Evolutionary conservation across 2,888 invertebrate species (phyloP), one percentile per base, ranked within the genome.

Genomic region (Lithodes maja): DNA sequence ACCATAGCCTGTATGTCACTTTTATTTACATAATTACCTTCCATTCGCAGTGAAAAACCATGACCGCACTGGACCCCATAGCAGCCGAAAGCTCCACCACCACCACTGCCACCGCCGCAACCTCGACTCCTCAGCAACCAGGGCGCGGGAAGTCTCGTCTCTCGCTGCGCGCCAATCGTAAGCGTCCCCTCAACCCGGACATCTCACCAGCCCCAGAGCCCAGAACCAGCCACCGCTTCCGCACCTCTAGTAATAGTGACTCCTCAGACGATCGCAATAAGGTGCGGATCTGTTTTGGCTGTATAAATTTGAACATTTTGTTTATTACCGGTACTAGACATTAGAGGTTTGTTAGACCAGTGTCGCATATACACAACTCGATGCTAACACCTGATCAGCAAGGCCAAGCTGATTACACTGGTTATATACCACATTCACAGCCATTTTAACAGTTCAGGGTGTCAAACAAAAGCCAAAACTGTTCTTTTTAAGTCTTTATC

Each of bases 181-280:
- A 91, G 61, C 85, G 90, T 33, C 50, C 83, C 3, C 83, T 90
- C 17, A 71, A 71, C 17, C 71, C 71, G n/a, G 91, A 91, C 69
- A 91, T 91, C n/a, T 91, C 91, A 5, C 91, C 91, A n/a, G 91
- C 91, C 2, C 91, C 91, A 3, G 91, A 90, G 54, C 91, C 90
- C n/a, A 71, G 91, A 17, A 90, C 88, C 61, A 91, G 91, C 68
- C 91, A 91, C 77, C 87, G 91, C 33, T 90, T 91, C 54, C 87
- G 91, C 49, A 91, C 90, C 77, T 85, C 79, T 17, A 91, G 91
- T 52, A 79, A 88, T 3, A 85, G 90, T 61, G 90, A 88, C 17
- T 61, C 88, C 1, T 61, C 88, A 1, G 86, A 88, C 17, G 88
- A 88, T 33, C 85, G 83, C 52, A 85, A 85, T 80, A 88, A 88